Evolutionary conservation across 2,888 invertebrate species (phyloP).

Genomic region (Harpagoxenus sublaevis): DNA sequence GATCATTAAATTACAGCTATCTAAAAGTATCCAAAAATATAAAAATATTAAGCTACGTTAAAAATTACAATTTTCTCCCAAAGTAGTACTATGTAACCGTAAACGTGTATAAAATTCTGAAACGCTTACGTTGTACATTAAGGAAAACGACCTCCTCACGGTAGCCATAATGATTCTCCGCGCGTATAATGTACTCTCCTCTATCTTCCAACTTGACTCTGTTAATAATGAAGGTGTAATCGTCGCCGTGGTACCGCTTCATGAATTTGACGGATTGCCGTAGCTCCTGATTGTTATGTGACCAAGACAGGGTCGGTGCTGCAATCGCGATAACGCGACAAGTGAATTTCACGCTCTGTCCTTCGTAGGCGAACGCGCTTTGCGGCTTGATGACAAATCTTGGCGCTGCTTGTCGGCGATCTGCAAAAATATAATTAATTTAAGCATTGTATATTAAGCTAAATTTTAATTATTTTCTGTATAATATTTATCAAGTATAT

Average conservation of each 20-base stretch:
- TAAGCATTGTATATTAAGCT: neutral
- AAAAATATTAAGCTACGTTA: neutral
- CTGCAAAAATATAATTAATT: slow-evolving; percentile 86
- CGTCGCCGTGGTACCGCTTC: slow-evolving; percentile 98
- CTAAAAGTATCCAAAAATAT: neutral
- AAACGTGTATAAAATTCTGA: slow-evolving; percentile 9
- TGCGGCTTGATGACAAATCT: slow-evolving; percentile 99
- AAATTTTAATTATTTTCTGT: slow-evolving; percentile 83
- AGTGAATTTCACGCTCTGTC: slow-evolving; percentile 98
- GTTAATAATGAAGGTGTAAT: slow-evolving; percentile 99
- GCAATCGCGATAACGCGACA: slow-evolving; percentile 98
- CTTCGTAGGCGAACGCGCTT: slow-evolving; percentile 98
- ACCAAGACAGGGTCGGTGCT: slow-evolving; percentile 98
- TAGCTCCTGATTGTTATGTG: slow-evolving; percentile 96
- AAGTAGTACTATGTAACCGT: neutral
- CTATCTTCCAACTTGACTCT: slow-evolving; percentile 97
- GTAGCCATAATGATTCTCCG: slow-evolving; percentile 98
- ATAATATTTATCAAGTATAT: neutral
- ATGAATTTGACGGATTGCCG: slow-evolving; percentile 99
- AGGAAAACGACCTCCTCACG: slow-evolving; percentile 98
- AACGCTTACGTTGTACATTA: slow-evolving; percentile 96
- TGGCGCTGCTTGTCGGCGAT: slow-evolving; percentile 98
- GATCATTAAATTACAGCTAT: neutral
- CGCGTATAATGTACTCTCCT: slow-evolving; percentile 98
- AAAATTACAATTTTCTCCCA: neutral